Conservation (phyloP, 1,140 invertebrate species). For the Anoplolepis gracilipes region DNA sequence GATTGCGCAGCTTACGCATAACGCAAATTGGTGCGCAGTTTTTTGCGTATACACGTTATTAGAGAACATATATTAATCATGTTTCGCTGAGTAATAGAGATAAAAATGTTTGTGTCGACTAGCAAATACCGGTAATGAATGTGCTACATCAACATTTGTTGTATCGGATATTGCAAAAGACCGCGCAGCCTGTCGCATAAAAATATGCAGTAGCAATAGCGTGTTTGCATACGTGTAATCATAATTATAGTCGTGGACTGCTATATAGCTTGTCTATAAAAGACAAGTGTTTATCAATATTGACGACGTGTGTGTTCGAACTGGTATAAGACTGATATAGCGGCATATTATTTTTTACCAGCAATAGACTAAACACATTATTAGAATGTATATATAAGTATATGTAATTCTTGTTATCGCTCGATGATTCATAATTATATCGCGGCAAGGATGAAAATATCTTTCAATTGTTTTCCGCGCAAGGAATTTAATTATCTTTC, state of each 20-base stretch:
- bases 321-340: not conserved
- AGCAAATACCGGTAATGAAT: not conserved
- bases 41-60: slow-evolving; percentile 19
- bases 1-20: not conserved
- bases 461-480: not conserved
- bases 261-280: not conserved
- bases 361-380: not conserved
- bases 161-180: slow-evolving; percentile 47
- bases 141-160: slow-evolving; percentile 34
- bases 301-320: not conserved
- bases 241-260: slow-evolving; percentile 30
- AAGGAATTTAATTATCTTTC: not conserved
- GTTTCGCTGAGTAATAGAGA: slow-evolving; percentile 42
- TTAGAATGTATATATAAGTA: not conserved
- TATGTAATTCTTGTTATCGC: not conserved
- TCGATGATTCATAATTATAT: not conserved
- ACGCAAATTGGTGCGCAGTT: not conserved
- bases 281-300: slow-evolving; percentile 27
- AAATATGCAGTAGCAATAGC: slow-evolving; percentile 37
- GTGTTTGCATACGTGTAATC: slow-evolving; percentile 15
- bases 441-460: not conserved
- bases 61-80: slow-evolving; percentile 29
- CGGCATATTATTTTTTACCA: not conserved
- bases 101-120: slow-evolving; percentile 11
- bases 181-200: slow-evolving; percentile 26